A percentile compares a stretch with the other conserved stretches of the same genome.
Conservation (phyloP, 2,888 invertebrate species). For the Diplazon laetatorius region DNA sequence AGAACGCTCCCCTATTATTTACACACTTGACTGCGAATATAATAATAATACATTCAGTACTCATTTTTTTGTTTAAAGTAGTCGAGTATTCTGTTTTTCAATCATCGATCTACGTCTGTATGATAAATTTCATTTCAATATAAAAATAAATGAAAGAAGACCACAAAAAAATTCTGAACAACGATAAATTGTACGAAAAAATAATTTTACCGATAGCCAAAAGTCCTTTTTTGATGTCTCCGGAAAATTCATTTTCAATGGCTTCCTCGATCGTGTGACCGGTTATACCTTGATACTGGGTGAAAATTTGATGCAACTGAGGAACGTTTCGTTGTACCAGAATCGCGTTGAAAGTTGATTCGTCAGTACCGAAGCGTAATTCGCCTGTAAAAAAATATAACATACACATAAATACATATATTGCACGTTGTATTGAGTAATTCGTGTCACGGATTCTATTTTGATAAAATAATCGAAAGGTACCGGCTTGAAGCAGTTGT, state of each 20-base stretch:
- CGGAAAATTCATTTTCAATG: conserved; percentile 92
- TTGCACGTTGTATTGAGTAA: conserved; percentile 28
- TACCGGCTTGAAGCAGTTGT: conserved; percentile 90
- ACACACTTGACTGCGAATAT: conserved; percentile 87
- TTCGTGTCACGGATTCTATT: conserved; percentile 19
- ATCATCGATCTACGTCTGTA: too few relatives aligned
- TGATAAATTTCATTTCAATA: too few relatives aligned
- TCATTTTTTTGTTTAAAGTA: neutral
- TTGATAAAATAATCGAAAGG: conserved; percentile 62
- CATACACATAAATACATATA: too few relatives aligned
- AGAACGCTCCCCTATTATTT: conserved; percentile 91
- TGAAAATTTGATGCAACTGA: conserved; percentile 86
- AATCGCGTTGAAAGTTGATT: conserved; percentile 92
- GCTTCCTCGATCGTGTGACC: conserved; percentile 92
- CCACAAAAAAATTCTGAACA: neutral
- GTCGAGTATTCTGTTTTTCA: too few relatives aligned
- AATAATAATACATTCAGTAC: too few relatives aligned
- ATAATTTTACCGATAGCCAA: conserved; percentile 87
- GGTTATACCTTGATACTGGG: conserved; percentile 89
- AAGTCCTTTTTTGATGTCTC: conserved; percentile 90
- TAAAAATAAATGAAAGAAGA: too few relatives aligned
- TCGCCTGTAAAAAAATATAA: conserved; percentile 81
- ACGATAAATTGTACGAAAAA: neutral
- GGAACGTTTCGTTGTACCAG: conserved; percentile 90
- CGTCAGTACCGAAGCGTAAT: conserved; percentile 90